A percentile compares a stretch with the other conserved stretches of the same genome.
Evolutionary conservation across 2,797 vertebrate genomes (phyloP).

Genomic region (Novumbra hubbsi): DNA sequence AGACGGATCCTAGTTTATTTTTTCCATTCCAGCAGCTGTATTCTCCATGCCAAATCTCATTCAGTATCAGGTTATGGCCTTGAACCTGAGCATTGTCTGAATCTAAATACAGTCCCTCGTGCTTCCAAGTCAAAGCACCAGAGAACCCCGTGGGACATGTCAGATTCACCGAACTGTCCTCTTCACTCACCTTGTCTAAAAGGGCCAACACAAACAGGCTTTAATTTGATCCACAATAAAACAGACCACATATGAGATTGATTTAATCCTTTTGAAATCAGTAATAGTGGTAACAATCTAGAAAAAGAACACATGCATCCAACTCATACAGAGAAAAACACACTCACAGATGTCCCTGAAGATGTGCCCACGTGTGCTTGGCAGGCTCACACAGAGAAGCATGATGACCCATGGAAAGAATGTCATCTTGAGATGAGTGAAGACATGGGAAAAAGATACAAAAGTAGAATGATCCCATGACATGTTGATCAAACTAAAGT

Average conservation of each 20-base stretch:
- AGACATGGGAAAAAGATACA: background rate
- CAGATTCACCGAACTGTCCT: conserved; percentile 25
- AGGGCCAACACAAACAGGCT: background rate
- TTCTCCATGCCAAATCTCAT: conserved; percentile 43
- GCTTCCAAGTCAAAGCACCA: conserved; percentile 43
- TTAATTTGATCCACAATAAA: conserved; percentile 1
- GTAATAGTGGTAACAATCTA: too few relatives aligned
- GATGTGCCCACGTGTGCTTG: conserved; percentile 29
- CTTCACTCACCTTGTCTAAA: conserved; percentile 48
- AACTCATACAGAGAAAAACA: background rate
- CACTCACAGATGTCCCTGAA: conserved; percentile 60
- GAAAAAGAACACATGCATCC: background rate
- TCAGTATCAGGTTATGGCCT: conserved; percentile 27
- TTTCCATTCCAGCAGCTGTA: conserved; percentile 67
- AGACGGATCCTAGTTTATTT: conserved; percentile 46
- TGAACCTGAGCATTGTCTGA: accelerated
- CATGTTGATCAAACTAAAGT: background rate
- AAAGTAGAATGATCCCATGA: background rate
- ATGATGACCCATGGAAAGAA: conserved; percentile 37
- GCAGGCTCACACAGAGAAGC: conserved; percentile 42
- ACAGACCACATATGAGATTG: background rate
- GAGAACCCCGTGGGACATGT: conserved; percentile 36
- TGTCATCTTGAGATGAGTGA: conserved; percentile 30
- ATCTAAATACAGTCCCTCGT: accelerated
- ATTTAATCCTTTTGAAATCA: background rate